These are phyloP conservation scores for Sinocyclocheilus maitianheensis DNA, from an alignment of 2,113 vertebrate genomes.

Conservation along the genomic window DNA sequence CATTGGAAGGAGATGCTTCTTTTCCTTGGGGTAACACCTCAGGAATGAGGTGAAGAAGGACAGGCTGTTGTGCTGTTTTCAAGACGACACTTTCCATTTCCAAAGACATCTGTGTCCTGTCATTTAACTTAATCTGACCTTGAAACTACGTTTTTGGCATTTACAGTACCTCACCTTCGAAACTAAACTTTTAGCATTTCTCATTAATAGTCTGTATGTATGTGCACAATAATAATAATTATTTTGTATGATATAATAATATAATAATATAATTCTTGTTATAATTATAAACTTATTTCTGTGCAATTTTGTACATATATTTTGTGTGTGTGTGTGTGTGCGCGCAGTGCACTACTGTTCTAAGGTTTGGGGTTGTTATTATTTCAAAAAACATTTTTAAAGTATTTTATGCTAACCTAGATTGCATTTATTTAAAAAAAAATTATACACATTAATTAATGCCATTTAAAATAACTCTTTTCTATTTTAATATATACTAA, in stretches of 20 bases:
- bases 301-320: too few species aligned
- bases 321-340: too few species aligned
- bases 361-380: too few species aligned
- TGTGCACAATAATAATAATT: neutral
- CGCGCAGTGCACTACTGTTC: too few species aligned
- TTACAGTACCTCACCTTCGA: neutral
- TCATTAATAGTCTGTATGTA: neutral
- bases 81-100: conserved; percentile 15
- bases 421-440: too few species aligned
- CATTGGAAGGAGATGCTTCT: neutral
- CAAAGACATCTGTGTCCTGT: conserved; percentile 33
- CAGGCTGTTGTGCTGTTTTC: conserved; percentile 36
- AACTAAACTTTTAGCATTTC: neutral
- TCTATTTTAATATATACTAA: too few species aligned
- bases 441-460: too few species aligned
- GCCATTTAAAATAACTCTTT: too few species aligned
- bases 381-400: too few species aligned
- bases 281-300: neutral
- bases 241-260: neutral
- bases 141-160: conserved; percentile 6
- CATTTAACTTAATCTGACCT: conserved; percentile 34
- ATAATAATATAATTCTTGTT: neutral
- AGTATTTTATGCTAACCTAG: too few species aligned
- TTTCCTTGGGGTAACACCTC: conserved; percentile 28
- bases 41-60: conserved; percentile 21